Base-by-base conservation (phyloP, 2,888 invertebrate genomes). In the Dasypolia templi region DNA sequence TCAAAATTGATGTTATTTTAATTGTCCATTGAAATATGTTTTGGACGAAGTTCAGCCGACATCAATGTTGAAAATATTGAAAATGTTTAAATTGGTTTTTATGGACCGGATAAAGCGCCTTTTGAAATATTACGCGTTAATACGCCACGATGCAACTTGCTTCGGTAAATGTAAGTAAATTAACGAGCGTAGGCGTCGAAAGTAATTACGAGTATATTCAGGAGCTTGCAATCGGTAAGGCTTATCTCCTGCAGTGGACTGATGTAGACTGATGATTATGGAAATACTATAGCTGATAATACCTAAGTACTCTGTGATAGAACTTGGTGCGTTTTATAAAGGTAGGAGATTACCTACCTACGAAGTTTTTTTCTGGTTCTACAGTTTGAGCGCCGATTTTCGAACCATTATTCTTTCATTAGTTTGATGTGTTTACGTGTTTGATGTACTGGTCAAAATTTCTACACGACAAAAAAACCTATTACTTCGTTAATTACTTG, bases 61-160 rank as follows among this genome's bases (percentile, higher is more conserved):
- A 35, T 44, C 6, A 22, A 29, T 14, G 12, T 14, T 1, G 2
- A 51, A n/a, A 12, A 9, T 12, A 14, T 14, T 1, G 2, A 51
- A n/a, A 12, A 9, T 12, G 19, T 11, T 58, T 7, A 19, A 26
- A 4, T 12, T 19, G 11, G 6, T 6, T 22, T 64, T 0, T 49
- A 29, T 26, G n/a, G 17, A 44, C 26, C 12, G 9, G 26, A 56
- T n/a, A 19, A 49, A 72, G n/a, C 49, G 42, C 72, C 58, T 62
- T 26, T 22, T 1, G 44, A 51, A 35, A 51, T 22, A 19, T 39
- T 12, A 44, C 14, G n/a, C 0, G n/a, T 32, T 6, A 44, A 42
- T 53, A 19, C 22, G 22, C 32, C 0, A 19, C 9, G 12, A 42
- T n/a, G 19, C 12, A 2, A 12, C 22, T 51, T 39, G 4, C 26